Conservation (phyloP, 2,113 vertebrate genomes). For the Hucho hucho region DNA sequence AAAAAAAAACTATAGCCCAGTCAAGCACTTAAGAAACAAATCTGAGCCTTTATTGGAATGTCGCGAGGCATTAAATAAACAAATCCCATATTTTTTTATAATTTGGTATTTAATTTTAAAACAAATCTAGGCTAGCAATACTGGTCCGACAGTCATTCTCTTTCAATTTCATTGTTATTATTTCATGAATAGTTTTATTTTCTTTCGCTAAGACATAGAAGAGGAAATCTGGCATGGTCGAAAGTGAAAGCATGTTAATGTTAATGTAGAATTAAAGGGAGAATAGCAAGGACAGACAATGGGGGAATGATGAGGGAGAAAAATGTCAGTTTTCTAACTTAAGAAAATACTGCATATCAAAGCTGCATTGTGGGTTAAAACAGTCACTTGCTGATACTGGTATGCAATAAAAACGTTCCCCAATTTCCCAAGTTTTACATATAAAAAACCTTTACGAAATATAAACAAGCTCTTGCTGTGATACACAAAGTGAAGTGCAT, state of each 20-base stretch:
- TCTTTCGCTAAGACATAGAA: slow-evolving; percentile 75
- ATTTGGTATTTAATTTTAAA: slow-evolving; percentile 84
- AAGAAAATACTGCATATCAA: slow-evolving; percentile 47
- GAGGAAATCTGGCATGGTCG: slow-evolving; percentile 41
- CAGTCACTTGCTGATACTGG: slow-evolving; percentile 45
- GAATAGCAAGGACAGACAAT: slow-evolving; percentile 26
- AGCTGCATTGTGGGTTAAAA: slow-evolving; percentile 51
- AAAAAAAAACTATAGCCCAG: slow-evolving; percentile 44
- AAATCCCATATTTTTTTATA: slow-evolving; percentile 82
- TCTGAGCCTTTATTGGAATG: slow-evolving; percentile 95
- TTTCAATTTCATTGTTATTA: slow-evolving; percentile 62
- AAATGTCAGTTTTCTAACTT: slow-evolving; percentile 19
- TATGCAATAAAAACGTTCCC: slow-evolving; percentile 48
- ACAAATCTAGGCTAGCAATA: slow-evolving; percentile 85
- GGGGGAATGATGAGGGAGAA: slow-evolving; percentile 20
- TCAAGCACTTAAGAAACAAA: slow-evolving; percentile 84
- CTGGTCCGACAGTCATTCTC: slow-evolving; percentile 85
- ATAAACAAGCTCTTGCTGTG: slow-evolving; percentile 87
- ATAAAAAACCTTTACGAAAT: slow-evolving; percentile 91
- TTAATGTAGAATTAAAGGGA: slow-evolving; percentile 57
- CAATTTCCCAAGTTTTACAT: slow-evolving; percentile 80
- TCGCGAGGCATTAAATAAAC: slow-evolving; percentile 89
- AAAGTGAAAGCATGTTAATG: slow-evolving; percentile 64
- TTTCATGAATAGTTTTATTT: slow-evolving; percentile 54
- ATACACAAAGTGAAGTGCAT: slow-evolving; percentile 74